Base-by-base conservation (phyloP, 2,888 invertebrate genomes). In the Prenolepis imparis region DNA sequence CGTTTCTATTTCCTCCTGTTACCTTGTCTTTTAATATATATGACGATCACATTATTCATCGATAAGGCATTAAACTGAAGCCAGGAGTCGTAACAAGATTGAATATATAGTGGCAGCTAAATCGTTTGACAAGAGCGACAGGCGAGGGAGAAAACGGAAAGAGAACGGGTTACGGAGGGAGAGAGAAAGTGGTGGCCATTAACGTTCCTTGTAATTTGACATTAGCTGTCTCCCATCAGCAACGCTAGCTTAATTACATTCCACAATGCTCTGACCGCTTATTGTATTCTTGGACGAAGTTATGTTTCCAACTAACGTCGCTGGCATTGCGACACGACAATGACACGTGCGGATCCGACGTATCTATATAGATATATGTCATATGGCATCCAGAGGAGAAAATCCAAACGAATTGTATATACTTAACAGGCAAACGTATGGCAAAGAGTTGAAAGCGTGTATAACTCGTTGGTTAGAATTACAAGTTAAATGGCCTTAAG, bases 171-270 rank as follows among this genome's bases (percentile, higher is more conserved):
- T 52, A 52, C n/a, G 52, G 61, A 36, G 70, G 75, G 32, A 59
- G 75, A 70, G 64, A 68, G 36, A 67, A 41, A 80, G 59, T 85
- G 86, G 28, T 68, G 41, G 63, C 72, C 67, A 83, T 70, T 28
- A 74, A 66, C 73, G 81, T 70, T 78, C 86, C 87, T 90, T 91
- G 92, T 93, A 93, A 93, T 93, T 93, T 93, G 93, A 93, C 93
- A 92, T 90, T 89, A 91, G 91, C 90, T 92, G 90, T 92, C 91
- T 89, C 90, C 91, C 89, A 90, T 90, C 91, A 84, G 90, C 88
- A 84, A 91, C 92, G 91, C 91, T 90, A 84, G 91, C 93, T 93
- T 93, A 94, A 93, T 93, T 94, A 93, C 93, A 94, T 93, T 93
- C 93, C 93, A 89, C 90, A 87, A 89, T 90, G 88, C 86, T 52